Conservation (phyloP, 2,113 vertebrate genomes). For the Sardina pilchardus region DNA sequence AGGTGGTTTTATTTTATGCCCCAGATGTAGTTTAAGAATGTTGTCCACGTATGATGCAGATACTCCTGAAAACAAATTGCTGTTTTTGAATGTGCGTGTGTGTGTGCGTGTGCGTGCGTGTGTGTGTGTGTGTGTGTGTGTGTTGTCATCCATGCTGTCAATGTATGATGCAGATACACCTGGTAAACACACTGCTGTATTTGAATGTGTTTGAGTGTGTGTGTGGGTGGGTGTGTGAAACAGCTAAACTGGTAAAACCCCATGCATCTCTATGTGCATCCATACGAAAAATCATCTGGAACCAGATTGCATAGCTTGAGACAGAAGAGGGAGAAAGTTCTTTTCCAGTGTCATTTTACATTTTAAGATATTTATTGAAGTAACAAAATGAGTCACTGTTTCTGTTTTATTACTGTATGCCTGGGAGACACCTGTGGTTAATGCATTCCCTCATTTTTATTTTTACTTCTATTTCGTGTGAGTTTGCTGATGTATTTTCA, state of each 20-base stretch:
- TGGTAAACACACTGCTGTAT: conserved; percentile 19
- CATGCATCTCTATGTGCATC: conserved; percentile 22
- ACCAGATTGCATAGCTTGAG: neutral
- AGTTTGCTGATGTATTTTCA: conserved; percentile 47
- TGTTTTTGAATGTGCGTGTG: neutral
- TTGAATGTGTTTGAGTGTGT: neutral
- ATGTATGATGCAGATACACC: conserved; percentile 26
- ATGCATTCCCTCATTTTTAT: conserved; percentile 45
- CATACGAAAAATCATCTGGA: conserved; percentile 17
- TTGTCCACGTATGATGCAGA: conserved; percentile 18
- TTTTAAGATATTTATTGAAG: conserved; percentile 38
- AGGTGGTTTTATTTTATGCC: conserved; percentile 22
- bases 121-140: neutral
- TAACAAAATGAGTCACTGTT: conserved; percentile 27
- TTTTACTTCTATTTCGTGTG: conserved; percentile 66
- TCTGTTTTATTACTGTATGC: conserved; percentile 26
- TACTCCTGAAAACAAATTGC: conserved; percentile 26
- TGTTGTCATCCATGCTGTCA: neutral
- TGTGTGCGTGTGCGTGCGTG: neutral
- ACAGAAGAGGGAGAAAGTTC: conserved; percentile 20
- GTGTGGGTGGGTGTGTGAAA: neutral
- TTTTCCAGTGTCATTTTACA: conserved; percentile 35
- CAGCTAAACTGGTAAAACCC: neutral
- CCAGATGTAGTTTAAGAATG: conserved; percentile 34
- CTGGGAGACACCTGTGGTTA: conserved; percentile 14